phyloP scores from a whole-genome alignment of 2,113 vertebrate species.

The Aviceda subcristata region DNA sequence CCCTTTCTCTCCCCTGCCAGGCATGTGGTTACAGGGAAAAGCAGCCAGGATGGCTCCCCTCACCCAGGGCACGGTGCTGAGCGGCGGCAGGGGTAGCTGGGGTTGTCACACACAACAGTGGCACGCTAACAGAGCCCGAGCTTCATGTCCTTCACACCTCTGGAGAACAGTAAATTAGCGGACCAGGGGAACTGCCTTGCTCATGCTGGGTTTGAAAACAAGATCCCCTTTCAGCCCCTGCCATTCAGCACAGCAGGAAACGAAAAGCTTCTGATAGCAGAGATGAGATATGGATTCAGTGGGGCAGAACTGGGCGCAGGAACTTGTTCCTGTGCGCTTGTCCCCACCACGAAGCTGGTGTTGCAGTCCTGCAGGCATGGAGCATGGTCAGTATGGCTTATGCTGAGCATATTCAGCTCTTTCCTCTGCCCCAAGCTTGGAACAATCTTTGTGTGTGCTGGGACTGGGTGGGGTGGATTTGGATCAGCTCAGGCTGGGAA shows the following conservation, averaged over 20 bases:
- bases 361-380: accelerated
- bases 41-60: neutral
- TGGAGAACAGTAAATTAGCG: neutral
- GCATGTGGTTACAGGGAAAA: neutral
- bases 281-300: neutral
- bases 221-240: neutral
- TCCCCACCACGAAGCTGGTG: neutral
- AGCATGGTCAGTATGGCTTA: neutral
- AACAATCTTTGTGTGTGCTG: neutral
- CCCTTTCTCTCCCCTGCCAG: neutral
- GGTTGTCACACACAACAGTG: neutral
- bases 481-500: neutral
- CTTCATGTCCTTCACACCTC: neutral
- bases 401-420: neutral
- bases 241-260: neutral
- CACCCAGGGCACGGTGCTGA: neutral
- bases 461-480: neutral
- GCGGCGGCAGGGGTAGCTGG: neutral
- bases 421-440: neutral
- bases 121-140: neutral
- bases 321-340: neutral
- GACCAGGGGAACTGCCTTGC: neutral
- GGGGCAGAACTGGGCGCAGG: accelerated
- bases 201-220: neutral
- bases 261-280: neutral